Evolutionary conservation across 1,140 invertebrate species (phyloP).

Genomic region (Bombus haemorrhoidalis): DNA sequence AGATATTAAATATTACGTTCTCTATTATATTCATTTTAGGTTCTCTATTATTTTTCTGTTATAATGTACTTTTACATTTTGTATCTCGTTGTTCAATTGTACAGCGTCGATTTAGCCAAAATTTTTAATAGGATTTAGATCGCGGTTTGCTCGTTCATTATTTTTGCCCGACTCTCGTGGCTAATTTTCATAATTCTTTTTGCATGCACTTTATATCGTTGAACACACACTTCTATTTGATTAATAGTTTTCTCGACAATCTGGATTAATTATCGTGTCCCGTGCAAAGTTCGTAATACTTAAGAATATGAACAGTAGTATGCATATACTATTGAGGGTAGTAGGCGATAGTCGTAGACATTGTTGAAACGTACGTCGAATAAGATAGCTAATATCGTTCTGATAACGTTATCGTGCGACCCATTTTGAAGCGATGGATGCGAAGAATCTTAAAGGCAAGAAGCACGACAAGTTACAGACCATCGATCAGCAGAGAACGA

Average conservation of each 20-base stretch:
- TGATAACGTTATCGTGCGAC: constrained; percentile 32
- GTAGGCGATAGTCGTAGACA: not conserved
- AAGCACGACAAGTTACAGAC: not conserved
- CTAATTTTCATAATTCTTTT: not conserved
- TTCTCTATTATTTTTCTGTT: too few species aligned
- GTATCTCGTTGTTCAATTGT: too few species aligned
- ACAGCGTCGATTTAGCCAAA: too few species aligned
- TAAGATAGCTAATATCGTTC: not conserved
- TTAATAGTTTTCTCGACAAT: not conserved
- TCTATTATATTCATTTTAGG: too few species aligned
- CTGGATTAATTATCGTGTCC: not conserved
- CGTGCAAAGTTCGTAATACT: not conserved
- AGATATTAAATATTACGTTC: too few species aligned
- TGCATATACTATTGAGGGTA: too few species aligned
- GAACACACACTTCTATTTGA: not conserved
- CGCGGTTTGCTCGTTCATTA: not conserved
- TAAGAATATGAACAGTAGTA: too few species aligned
- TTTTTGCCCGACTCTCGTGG: not conserved
- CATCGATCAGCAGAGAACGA: constrained; percentile 36
- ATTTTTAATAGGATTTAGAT: not conserved
- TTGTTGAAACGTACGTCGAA: not conserved
- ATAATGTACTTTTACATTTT: too few species aligned
- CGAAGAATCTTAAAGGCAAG: not conserved
- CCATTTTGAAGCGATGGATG: not conserved
- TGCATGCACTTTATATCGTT: not conserved